phyloP scores from a whole-genome alignment of 2,888 invertebrate species.

The Blastobasis adustella region DNA sequence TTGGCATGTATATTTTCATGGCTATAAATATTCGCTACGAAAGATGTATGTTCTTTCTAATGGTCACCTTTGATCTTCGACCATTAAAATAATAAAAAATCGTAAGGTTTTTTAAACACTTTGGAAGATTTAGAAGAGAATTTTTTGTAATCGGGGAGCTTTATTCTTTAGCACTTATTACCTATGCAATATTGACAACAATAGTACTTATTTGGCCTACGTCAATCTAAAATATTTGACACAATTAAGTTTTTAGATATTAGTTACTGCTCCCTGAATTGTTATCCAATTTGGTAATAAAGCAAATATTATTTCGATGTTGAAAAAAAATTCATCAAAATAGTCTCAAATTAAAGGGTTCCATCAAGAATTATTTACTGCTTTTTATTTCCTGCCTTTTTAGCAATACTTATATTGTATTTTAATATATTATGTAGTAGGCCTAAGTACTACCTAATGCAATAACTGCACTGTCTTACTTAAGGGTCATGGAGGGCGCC shows the following conservation, averaged over 20 bases:
- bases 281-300: conserved; percentile 22
- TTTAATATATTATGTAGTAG: too few relatives aligned
- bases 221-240: conserved; percentile 2
- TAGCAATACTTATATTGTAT: too few relatives aligned
- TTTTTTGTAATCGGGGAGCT: conserved; percentile 3
- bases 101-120: too few relatives aligned
- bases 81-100: conserved; percentile 4
- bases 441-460: too few relatives aligned
- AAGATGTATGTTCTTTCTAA: conserved; percentile 14
- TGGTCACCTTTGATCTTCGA: conserved; percentile 20
- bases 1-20: conserved; percentile 15
- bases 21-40: conserved; percentile 11
- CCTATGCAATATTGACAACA: conserved; percentile 21
- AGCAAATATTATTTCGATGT: conserved; percentile 13
- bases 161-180: conserved; percentile 3
- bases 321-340: conserved; percentile 38
- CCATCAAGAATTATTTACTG: conserved; percentile 27
- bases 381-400: conserved; percentile 30
- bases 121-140: neutral
- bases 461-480: too few relatives aligned
- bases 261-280: neutral
- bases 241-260: neutral
- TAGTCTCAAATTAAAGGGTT: conserved; percentile 68
- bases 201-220: conserved; percentile 15
- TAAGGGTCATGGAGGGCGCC: too few relatives aligned